These are phyloP conservation scores for Terrapene triunguis DNA, from an alignment of 2,113 vertebrate species.

Conservation along the genomic window DNA sequence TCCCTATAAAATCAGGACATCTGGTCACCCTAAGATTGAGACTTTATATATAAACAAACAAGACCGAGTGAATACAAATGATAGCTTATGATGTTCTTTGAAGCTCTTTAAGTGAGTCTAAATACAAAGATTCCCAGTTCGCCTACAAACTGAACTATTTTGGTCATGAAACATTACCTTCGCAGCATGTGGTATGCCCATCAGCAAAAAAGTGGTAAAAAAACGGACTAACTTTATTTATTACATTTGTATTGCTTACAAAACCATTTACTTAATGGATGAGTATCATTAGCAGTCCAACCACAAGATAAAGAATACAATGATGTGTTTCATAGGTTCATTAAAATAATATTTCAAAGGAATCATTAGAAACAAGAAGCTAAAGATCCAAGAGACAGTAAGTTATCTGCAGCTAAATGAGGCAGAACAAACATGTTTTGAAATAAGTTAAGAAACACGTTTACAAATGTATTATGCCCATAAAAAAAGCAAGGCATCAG, in stretches of 20 bases:
- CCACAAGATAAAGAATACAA: conserved; percentile 89
- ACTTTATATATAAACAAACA: background rate
- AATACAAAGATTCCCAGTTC: conserved; percentile 71
- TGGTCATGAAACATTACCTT: conserved; percentile 89
- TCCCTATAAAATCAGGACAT: too few species aligned
- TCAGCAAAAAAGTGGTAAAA: conserved; percentile 86
- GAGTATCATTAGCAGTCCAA: conserved; percentile 91
- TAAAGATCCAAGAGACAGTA: conserved; percentile 86
- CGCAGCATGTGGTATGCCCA: conserved; percentile 81
- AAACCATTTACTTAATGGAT: conserved; percentile 97
- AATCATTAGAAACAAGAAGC: conserved; percentile 88
- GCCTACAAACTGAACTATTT: conserved; percentile 80
- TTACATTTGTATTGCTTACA: conserved; percentile 89
- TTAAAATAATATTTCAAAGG: conserved; percentile 93
- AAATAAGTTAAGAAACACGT: conserved; percentile 85
- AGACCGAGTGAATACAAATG: conserved; percentile 46
- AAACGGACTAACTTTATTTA: conserved; percentile 87
- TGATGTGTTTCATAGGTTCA: conserved; percentile 91
- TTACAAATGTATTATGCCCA: conserved; percentile 82
- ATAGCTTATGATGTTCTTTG: conserved; percentile 48
- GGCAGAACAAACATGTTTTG: conserved; percentile 87
- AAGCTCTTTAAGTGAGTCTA: conserved; percentile 58
- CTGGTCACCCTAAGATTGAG: background rate
- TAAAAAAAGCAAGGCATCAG: conserved; percentile 72
- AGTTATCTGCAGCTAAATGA: conserved; percentile 91